Evolutionary conservation across 2,888 invertebrate genomes (phyloP), one percentile per base, ranked within the genome.

Genomic region (Drosophila atroscutellata): DNA sequence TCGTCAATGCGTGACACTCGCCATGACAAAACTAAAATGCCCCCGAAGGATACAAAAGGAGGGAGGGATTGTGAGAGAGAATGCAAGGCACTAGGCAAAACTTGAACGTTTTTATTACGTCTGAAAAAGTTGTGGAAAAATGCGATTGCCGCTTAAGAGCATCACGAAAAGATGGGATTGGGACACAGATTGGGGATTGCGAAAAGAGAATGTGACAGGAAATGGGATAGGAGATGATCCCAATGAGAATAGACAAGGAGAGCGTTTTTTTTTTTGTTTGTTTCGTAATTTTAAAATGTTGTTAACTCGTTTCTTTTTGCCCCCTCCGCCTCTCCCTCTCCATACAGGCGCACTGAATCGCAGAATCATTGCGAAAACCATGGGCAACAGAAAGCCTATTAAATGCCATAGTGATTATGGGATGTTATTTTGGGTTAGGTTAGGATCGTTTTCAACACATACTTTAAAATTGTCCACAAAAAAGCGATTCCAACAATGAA

Each of bases 141-240:
- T 72, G 85, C 89, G 89, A 89, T 85, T 85, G 85, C 89, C 83
- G 85, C 89, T 84, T 89, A 84, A 89, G 81, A 85, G 87, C 74
- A 79, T 81, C 77, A 71, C 64, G 55, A 37, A 50, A 60, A 39
- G 66, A 56, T 24, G 60, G 47, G 26, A 50, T 65, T 54, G 56
- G 54, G 37, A n/a, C 24, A n/a, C 26, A 39, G 28, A 34, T 26
- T 42, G 28, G 13, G 56, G 39, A 60, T 57, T 20, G 28, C 51
- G 47, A 50, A 39, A 5, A 15, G 20, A 50, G 63, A 30, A 39
- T 51, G 55, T 18, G 32, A 49, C 45, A 39, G 32, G 15, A 30
- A 6, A 32, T 34, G 30, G 37, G 36, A 42, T 9, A 20, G 47
- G 13, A 32, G 57, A 20, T 37, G 37, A 45, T 50, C 59, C 47